Percentiles rank a stretch among this genome's conserved stretches.
These are phyloP conservation scores for Scrobipalpa atriplicella DNA, from an alignment of 2,888 invertebrate species.

Conservation along the genomic window DNA sequence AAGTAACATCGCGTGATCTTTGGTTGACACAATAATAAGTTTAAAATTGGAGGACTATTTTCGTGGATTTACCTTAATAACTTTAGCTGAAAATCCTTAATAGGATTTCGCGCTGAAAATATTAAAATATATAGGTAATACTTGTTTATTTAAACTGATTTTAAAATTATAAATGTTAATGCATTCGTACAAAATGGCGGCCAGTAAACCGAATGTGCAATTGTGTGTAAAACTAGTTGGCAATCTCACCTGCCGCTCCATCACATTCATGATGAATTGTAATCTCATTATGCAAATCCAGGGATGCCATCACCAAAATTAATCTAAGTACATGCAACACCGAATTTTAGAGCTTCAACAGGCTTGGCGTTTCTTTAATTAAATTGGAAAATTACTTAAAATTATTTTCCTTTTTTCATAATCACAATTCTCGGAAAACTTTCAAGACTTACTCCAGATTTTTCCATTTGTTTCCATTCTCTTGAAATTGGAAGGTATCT, in stretches of 20 bases:
- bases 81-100: neutral
- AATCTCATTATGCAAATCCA: slow-evolving; percentile 40
- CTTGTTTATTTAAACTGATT: neutral
- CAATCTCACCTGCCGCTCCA: slow-evolving; percentile 35
- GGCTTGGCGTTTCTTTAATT: no score
- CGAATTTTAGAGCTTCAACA: no score
- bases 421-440: no score
- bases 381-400: no score
- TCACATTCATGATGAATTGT: slow-evolving; percentile 52
- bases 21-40: slow-evolving; percentile 15
- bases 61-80: slow-evolving; percentile 10
- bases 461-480: no score
- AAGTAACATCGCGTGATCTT: slow-evolving; percentile 22
- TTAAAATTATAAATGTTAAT: neutral
- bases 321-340: neutral
- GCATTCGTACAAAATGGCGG: neutral
- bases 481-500: no score
- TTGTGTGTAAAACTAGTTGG: neutral
- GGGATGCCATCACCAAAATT: neutral
- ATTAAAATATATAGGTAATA: neutral
- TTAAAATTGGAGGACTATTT: slow-evolving; percentile 8
- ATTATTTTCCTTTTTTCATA: no score
- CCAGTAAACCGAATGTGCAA: neutral
- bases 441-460: no score
- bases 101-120: slow-evolving; percentile 6